phyloP scores from a whole-genome alignment of 2,888 invertebrate genomes.

The Caenorhabditis afra region DNA sequence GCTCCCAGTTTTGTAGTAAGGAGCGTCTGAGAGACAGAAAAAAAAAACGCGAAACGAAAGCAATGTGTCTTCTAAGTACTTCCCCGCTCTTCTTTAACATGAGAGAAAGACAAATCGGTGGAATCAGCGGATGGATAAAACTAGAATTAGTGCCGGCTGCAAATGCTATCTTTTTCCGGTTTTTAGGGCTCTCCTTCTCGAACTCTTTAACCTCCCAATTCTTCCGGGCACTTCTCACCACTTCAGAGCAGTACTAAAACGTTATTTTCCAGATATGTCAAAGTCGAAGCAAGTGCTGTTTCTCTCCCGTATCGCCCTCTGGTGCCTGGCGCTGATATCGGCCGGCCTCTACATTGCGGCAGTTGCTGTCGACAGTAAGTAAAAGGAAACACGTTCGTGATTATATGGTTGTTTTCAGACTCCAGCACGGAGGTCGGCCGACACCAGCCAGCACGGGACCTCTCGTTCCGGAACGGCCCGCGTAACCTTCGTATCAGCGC shows the following conservation, averaged over 20 bases:
- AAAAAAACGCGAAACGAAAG: not conserved
- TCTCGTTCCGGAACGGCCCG: too few relatives aligned
- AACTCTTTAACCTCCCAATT: not conserved
- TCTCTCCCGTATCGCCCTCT: conserved; percentile 29
- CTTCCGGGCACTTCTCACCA: not conserved
- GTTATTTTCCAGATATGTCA: too few relatives aligned
- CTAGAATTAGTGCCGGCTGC: conserved; percentile 12
- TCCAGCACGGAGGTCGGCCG: conserved; percentile 39
- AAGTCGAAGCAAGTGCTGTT: too few relatives aligned
- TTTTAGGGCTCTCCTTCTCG: not conserved
- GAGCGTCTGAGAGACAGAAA: not conserved
- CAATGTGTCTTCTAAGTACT: not conserved
- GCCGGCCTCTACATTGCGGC: conserved; percentile 46
- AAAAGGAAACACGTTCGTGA: not conserved
- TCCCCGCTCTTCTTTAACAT: conserved; percentile 20
- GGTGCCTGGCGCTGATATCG: conserved; percentile 35
- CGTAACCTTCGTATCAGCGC: conserved; percentile 6
- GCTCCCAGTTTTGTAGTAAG: not conserved
- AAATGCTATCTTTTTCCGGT: conserved; percentile 27
- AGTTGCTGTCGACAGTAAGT: conserved; percentile 38
- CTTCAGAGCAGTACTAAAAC: too few relatives aligned
- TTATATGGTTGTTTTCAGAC: conserved; percentile 3
- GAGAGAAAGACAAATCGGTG: conserved; percentile 34
- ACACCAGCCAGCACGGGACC: too few relatives aligned
- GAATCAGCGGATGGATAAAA: conserved; percentile 35